These are phyloP conservation scores for Rhinoraja longicauda DNA, from an alignment of 2,797 vertebrate species.

Conservation along the genomic window DNA sequence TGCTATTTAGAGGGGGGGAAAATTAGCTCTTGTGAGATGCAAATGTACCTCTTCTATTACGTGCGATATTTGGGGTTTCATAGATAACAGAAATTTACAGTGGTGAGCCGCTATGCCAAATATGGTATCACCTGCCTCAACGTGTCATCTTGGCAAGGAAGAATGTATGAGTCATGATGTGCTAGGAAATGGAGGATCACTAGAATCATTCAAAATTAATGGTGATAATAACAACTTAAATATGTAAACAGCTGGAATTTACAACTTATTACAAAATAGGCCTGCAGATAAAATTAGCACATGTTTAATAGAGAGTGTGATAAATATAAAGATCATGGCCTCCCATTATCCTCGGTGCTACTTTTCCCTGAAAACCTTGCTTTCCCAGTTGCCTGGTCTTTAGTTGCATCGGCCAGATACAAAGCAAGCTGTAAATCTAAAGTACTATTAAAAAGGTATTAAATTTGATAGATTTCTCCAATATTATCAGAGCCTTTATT, in stretches of 20 bases:
- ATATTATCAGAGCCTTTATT: too few relatives aligned
- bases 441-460: not conserved
- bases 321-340: not conserved
- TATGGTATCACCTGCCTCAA: too few relatives aligned
- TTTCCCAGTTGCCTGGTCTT: not conserved
- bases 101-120: too few relatives aligned
- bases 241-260: not conserved
- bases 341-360: not conserved
- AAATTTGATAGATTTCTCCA: too few relatives aligned
- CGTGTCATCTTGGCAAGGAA: not conserved
- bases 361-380: not conserved
- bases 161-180: not conserved
- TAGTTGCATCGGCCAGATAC: not conserved
- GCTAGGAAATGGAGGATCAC: not conserved
- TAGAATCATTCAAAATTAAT: not conserved
- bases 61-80: too few relatives aligned
- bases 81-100: too few relatives aligned
- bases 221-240: not conserved
- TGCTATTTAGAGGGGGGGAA: too few relatives aligned
- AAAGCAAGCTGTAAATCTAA: not conserved
- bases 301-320: not conserved
- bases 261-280: not conserved
- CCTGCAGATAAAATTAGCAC: not conserved
- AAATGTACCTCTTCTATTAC: too few relatives aligned
- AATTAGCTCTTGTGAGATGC: too few relatives aligned